phyloP scores from a whole-genome alignment of 2,113 vertebrate genomes.

The Eurystomus gularis region DNA sequence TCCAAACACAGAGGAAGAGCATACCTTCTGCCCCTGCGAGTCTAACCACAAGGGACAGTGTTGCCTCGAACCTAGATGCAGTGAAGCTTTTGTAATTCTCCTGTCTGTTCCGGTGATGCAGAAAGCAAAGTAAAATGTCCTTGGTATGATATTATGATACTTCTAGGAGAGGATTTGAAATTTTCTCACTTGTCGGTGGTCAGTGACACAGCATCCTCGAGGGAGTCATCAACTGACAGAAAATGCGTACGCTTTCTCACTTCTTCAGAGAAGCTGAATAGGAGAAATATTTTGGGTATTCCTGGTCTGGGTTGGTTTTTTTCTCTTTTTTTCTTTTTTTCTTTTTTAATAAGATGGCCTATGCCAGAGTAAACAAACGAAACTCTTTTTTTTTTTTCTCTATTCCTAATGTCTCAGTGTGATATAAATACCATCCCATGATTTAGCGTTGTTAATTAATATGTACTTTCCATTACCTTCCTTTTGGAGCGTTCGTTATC shows the following conservation, averaged over 20 bases:
- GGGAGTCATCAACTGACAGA: neutral
- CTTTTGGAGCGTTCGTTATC: slow-evolving; percentile 48
- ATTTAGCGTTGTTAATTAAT: slow-evolving; percentile 48
- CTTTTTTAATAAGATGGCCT: neutral
- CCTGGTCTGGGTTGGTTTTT: neutral
- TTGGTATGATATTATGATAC: neutral
- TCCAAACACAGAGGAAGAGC: rapidly evolving
- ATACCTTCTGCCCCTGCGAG: neutral
- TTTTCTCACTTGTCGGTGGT: neutral
- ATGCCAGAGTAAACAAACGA: neutral
- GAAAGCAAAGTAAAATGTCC: neutral
- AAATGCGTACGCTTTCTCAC: neutral
- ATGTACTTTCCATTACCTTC: slow-evolving; percentile 33
- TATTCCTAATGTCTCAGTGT: neutral
- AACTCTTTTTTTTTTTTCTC: neutral
- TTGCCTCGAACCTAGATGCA: neutral
- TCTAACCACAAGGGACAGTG: neutral
- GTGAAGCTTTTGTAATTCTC: neutral
- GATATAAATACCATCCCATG: slow-evolving; percentile 18
- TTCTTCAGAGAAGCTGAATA: neutral
- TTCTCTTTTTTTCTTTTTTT: rapidly evolving
- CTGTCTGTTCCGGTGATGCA: neutral
- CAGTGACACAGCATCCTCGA: neutral
- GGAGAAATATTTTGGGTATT: neutral
- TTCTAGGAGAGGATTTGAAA: neutral